These are phyloP conservation scores for Barypeithes pellucidus DNA, from an alignment of 2,888 invertebrate genomes.

Conservation along the genomic window DNA sequence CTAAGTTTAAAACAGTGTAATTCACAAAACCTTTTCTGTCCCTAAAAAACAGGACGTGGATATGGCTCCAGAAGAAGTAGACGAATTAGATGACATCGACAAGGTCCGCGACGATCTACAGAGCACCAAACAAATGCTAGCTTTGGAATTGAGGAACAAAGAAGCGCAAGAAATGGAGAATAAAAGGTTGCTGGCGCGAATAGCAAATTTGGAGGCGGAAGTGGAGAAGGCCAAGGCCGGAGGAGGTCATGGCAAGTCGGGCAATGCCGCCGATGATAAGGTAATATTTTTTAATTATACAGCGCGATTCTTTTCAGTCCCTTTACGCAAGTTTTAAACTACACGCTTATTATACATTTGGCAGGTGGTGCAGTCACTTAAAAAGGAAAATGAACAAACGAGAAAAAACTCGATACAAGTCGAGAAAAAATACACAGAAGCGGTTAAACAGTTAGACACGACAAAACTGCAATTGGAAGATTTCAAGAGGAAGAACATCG, in stretches of 20 bases:
- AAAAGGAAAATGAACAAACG: conserved; percentile 83
- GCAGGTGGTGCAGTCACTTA: conserved; percentile 78
- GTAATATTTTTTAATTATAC: conserved; percentile 55
- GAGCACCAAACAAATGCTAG: conserved; percentile 92
- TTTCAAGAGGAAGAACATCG: conserved; percentile 82
- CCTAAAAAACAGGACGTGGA: conserved; percentile 63
- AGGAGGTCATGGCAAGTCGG: conserved; percentile 51
- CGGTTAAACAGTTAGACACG: conserved; percentile 84
- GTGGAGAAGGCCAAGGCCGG: conserved; percentile 75
- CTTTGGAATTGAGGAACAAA: conserved; percentile 88
- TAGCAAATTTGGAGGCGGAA: conserved; percentile 87
- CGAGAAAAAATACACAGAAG: conserved; percentile 84
- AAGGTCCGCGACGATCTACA: conserved; percentile 92
- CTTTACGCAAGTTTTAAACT: no score
- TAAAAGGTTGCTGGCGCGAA: conserved; percentile 84
- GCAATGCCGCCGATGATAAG: conserved; percentile 65
- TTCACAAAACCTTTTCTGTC: conserved; percentile 35
- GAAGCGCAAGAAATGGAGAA: conserved; percentile 87
- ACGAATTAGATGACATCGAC: conserved; percentile 94
- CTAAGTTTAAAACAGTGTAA: conserved; percentile 4
- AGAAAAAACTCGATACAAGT: conserved; percentile 86
- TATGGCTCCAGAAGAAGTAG: conserved; percentile 74
- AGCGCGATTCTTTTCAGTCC: conserved; percentile 27
- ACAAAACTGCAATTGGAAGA: conserved; percentile 86
- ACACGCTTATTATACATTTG: no score